Evolutionary conservation across 1,140 invertebrate genomes (phyloP), one percentile per base, ranked within the genome.

Genomic region (Onthophagus taurus): DNA sequence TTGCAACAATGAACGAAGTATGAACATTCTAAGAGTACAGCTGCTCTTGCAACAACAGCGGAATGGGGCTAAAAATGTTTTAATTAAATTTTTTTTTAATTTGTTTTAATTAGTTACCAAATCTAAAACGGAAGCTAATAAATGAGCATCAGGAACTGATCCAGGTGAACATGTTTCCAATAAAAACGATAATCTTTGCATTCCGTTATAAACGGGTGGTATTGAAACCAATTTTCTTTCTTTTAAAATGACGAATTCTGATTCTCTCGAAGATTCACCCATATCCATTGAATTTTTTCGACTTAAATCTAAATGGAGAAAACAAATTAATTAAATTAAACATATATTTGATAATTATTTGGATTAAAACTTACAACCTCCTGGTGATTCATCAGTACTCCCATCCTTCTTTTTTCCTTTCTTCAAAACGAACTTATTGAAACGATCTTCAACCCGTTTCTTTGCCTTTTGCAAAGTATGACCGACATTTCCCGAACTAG

Each of bases 1-100:
- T 98, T 99, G 63, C 96, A 99, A 43, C 85, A 81, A 62, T 98
- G 92, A 0, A 99, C 93, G 58, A 97, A 88, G 65, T 96, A 83
- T 3, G 91, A 84, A 65, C 94, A 97, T 67, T 99, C 96, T 23
- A 99, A 66, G 19, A 97, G 64, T 23, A 98, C 75, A 1, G 87
- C 80, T 11, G 96, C 95, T 59, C 93, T 69, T 0, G 89, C 76
- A 0, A 96, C 81, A 1, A 99, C 82, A 3, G 95, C 91, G 16
- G 95, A 89, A 67, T 95, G 76, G 1, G 87, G 92, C 90, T 97
- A 64, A 26, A 76, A 72, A 41, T 31, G 48, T 21, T 33, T n/a
- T 11, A 38, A 20, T 12, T 33, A 21, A n/a, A n/a, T n/a, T n/a
- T n/a, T n/a, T n/a, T n/a, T n/a, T n/a, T n/a, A n/a, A n/a, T n/a